Percentiles rank a stretch among this genome's conserved stretches.
phyloP scores from a whole-genome alignment of 64 coral and sea anemone genomes.

The Orbicella faveolata region DNA sequence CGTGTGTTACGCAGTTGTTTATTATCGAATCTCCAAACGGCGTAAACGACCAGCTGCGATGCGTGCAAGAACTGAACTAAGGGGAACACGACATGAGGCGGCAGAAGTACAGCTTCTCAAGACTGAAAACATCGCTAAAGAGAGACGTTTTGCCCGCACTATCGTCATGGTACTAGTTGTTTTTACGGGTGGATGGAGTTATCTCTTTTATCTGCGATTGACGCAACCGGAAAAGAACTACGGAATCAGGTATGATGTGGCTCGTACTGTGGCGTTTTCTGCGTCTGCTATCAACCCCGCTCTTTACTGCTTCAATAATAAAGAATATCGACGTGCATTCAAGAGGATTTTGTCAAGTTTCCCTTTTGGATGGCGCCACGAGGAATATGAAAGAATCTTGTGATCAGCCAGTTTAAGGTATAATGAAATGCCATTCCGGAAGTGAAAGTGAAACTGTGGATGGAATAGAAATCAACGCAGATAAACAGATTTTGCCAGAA shows the following conservation, averaged over 20 bases:
- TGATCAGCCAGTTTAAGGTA: neutral
- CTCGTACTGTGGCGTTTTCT: constrained; percentile 56
- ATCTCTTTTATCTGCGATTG: constrained; percentile 72
- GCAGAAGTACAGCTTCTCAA: neutral
- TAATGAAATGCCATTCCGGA: neutral
- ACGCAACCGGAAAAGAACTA: constrained; percentile 66
- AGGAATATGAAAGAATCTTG: constrained; percentile 43
- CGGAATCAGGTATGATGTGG: constrained; percentile 66
- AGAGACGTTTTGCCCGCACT: constrained; percentile 71
- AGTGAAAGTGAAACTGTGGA: neutral
- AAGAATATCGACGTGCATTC: constrained; percentile 71
- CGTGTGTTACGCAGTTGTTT: constrained; percentile 60
- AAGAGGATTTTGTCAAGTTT: constrained; percentile 50
- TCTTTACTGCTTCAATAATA: constrained; percentile 85
- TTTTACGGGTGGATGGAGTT: constrained; percentile 56
- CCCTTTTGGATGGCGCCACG: too few species aligned
- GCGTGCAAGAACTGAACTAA: too few species aligned
- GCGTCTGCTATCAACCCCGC: constrained; percentile 67
- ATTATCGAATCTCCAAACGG: constrained; percentile 45
- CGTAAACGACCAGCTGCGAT: neutral
- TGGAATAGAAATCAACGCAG: too few species aligned
- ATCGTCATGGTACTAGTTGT: constrained; percentile 69
- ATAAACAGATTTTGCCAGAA: too few species aligned
- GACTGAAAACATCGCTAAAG: neutral
- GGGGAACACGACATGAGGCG: too few species aligned